Evolutionary conservation across 2,113 vertebrate genomes (phyloP), one percentile per base, ranked within the genome.

Genomic region (Psilopsiagon aurifrons): DNA sequence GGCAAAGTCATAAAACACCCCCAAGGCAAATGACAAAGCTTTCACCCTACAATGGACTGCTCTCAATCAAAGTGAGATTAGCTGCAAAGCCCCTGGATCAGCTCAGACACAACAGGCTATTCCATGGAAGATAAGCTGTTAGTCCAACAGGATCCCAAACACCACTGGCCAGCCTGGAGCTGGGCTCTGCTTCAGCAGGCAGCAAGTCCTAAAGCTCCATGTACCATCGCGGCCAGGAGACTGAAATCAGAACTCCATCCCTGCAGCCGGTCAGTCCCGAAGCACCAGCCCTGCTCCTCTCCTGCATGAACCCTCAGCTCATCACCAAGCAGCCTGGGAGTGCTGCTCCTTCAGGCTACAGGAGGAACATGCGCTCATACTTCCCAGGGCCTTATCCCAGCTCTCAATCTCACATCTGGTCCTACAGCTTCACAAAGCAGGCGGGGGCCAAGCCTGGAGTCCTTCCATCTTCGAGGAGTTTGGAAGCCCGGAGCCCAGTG

Each of bases 141-240:
- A 10, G 17, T 17, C 37, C n/a, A 5, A 8, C 11, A 33, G 31
- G 46, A 49, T 23, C 35, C 84, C 62, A 33, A 6, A 4, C 18
- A 9, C 27, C 18, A 4, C 10, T 52, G 27, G 43, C 55, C 63
- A 13, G 37, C 41, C 37, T 1, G 0, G 31, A 60, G n/a, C 37
- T 16, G 12, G 67, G 68, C 43, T 63, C 47, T 7, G 8, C 35
- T 20, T 25, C 2, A 15, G 29, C 39, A 12, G 51, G 52, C 67
- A 46, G 27, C 43, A 25, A 1, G 2, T 25, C 43, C 49, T 41
- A 23, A 13, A 43, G 80, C 41, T 49, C 23, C 0, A 1, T 1
- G 12, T 57, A 83, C 44, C 57, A 43, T 4, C 44, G 25, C 17
- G 33, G n/a, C 15, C 68, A 22, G 9, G 39, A 23, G 13, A 47